These are phyloP conservation scores for Sphinx pinastri DNA, from an alignment of 2,888 invertebrate species.

Conservation along the genomic window DNA sequence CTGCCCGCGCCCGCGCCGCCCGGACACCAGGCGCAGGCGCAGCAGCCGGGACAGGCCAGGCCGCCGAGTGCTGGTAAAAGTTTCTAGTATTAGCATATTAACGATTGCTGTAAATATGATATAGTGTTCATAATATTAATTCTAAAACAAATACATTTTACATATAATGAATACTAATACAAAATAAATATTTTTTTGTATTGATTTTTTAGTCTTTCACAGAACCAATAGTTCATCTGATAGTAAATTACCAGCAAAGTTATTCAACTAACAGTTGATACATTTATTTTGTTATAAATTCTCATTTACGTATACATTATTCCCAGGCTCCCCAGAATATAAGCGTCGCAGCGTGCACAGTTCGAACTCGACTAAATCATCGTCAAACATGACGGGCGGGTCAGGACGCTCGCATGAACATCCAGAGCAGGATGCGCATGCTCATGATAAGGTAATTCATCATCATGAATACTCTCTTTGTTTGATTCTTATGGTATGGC, in stretches of 20 bases:
- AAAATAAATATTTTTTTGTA: too few species aligned
- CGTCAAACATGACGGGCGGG: constrained; percentile 90
- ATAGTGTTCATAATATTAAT: too few species aligned
- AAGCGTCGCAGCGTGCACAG: constrained; percentile 85
- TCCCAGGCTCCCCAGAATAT: constrained; percentile 74
- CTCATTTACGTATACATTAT: background rate
- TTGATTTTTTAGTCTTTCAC: too few species aligned
- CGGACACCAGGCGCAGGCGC: constrained; percentile 57
- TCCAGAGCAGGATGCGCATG: constrained; percentile 47
- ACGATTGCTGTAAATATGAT: too few species aligned
- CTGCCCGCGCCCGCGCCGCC: constrained; percentile 45
- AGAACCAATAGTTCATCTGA: too few species aligned
- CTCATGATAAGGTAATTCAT: constrained; percentile 57
- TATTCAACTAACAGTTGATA: too few species aligned
- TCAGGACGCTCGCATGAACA: constrained; percentile 82
- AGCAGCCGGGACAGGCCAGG: constrained; percentile 37
- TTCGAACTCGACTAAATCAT: constrained; percentile 91
- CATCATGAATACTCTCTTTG: background rate
- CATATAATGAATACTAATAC: too few species aligned
- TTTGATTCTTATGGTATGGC: background rate
- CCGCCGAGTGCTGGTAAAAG: constrained; percentile 51
- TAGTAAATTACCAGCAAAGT: too few species aligned
- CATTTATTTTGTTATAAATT: background rate
- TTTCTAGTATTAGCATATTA: background rate
- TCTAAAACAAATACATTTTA: too few species aligned